Base-by-base conservation (phyloP, 2,888 invertebrate genomes). In the Parnassius orleans region DNA sequence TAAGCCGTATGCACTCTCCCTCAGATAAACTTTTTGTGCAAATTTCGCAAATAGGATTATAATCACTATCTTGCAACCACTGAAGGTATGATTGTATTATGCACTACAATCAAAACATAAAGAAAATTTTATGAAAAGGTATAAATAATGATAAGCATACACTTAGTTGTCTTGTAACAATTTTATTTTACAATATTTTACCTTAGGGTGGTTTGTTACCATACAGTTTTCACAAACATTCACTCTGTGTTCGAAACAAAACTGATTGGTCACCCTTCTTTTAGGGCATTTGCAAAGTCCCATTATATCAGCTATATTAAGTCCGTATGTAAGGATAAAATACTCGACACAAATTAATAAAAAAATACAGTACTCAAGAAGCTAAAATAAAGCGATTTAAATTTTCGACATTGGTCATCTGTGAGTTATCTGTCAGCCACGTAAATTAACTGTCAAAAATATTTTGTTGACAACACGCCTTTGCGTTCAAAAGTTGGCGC, bases 201-300 rank as follows among this genome's bases (percentile, higher is more conserved):
- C 99, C 95, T 97, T 98, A 47, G 97, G 95, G 91, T 99, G 99
- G 88, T 96, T 97, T 73, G 97, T 95, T 68, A 99, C 98, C 95
- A 99, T 96, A 92, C 99, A 99, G 92, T 97, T 95, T 92, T 99
- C 99, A 89, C 99, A 99, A 79, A 99, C 99, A 94, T 99, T 99
- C 43, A 99, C 99, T 77, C 98, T 93, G 87, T 99, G 99, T 86
- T 99, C 99, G 88, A 98, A 99, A 92, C 99, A 99, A 93, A 99
- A 99, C 83, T 99, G 96, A 92, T 98, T 99, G 63, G 99, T 99
- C 68, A 99, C 98, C 90, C 96, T 95, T 74, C 97, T 94, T 87
- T 99, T 98, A 19, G 99, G 98, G 92, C 99, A 99, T 87, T 99
- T 99, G 91, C 99, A 99, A 68, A 99, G 93, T 68, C 99, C 99